These are phyloP conservation scores for Cheilinus undulatus DNA, from an alignment of 2,113 vertebrate species.

Conservation along the genomic window DNA sequence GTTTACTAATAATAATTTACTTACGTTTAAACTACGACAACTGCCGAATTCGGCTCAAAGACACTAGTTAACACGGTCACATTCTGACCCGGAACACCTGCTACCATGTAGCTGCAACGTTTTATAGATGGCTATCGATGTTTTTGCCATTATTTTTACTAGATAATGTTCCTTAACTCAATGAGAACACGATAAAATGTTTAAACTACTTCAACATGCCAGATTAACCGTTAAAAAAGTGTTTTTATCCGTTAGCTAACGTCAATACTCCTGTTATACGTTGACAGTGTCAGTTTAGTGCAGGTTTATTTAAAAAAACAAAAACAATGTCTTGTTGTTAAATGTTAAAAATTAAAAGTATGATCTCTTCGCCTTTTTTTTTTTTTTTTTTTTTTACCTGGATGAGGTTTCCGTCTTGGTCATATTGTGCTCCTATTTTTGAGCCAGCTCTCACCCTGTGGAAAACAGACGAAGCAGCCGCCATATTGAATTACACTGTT, in stretches of 20 bases:
- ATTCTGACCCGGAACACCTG: too few relatives aligned
- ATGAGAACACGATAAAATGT: background rate
- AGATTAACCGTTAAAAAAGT: background rate
- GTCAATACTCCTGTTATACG: background rate
- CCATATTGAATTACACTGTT: slow-evolving; percentile 66
- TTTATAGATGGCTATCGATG: background rate
- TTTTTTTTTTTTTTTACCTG: slow-evolving; percentile 74
- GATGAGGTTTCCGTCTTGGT: slow-evolving; percentile 84
- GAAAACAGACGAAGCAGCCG: slow-evolving; percentile 80
- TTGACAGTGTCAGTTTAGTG: too few relatives aligned
- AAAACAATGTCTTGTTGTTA: too few relatives aligned
- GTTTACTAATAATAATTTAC: too few relatives aligned
- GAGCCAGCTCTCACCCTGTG: slow-evolving; percentile 82
- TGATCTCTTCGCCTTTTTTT: too few relatives aligned
- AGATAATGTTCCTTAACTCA: background rate
- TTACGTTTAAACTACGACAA: too few relatives aligned
- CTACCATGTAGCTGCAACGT: too few relatives aligned
- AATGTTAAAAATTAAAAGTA: too few relatives aligned
- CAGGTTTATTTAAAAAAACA: too few relatives aligned
- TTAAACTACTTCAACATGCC: background rate
- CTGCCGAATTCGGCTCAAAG: too few relatives aligned
- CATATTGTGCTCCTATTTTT: slow-evolving; percentile 81
- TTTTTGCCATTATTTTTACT: background rate
- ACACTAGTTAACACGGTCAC: too few relatives aligned
- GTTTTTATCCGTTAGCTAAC: background rate